Percentiles rank a stretch among this genome's conserved stretches.
Conservation (phyloP, 2,888 invertebrate species). For the Danaus chrysippus region DNA sequence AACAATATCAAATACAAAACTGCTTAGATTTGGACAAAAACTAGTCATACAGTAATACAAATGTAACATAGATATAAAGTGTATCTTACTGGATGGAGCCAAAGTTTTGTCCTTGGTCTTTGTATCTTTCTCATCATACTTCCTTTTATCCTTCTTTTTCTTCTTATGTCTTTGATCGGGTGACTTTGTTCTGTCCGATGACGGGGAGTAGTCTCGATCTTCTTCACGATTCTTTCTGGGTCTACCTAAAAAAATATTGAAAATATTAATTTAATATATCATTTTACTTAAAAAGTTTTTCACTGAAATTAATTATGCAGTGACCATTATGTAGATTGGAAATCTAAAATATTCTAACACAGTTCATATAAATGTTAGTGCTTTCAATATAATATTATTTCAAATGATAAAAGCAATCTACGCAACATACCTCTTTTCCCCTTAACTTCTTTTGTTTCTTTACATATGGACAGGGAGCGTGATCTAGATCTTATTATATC, state of each 20-base stretch:
- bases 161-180: conserved; percentile 62
- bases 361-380: too few relatives aligned
- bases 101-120: conserved; percentile 73
- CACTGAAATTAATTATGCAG: too few relatives aligned
- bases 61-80: too few relatives aligned
- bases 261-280: too few relatives aligned
- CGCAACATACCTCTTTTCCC: conserved; percentile 50
- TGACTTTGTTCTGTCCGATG: conserved; percentile 53
- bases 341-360: too few relatives aligned
- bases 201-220: conserved; percentile 58
- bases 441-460: conserved; percentile 47
- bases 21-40: too few relatives aligned
- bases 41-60: too few relatives aligned
- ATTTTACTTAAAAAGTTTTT: too few relatives aligned
- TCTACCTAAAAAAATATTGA: conserved; percentile 45
- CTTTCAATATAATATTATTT: too few relatives aligned
- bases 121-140: conserved; percentile 39
- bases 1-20: too few relatives aligned
- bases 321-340: too few relatives aligned
- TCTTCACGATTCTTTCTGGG: conserved; percentile 51
- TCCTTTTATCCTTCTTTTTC: conserved; percentile 49
- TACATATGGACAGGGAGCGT: conserved; percentile 64
- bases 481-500: conserved; percentile 71
- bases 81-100: conserved; percentile 67
- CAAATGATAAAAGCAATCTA: not conserved